Evolutionary conservation across 2,113 vertebrate species (phyloP), one percentile per base, ranked within the genome.

Genomic region (Amphiprion ocellaris): DNA sequence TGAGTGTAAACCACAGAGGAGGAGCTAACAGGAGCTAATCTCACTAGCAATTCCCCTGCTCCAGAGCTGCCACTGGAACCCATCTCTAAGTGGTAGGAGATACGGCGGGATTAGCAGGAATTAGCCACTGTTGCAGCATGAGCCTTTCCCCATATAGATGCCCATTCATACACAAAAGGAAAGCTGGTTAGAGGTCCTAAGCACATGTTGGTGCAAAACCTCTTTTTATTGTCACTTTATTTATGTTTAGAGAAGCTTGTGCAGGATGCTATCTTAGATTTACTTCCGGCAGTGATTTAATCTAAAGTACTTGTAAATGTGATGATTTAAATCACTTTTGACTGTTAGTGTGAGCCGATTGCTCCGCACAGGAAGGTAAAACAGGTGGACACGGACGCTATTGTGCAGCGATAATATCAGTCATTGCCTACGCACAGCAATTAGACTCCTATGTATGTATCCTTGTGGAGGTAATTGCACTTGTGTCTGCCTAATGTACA

Each of bases 111-210:
- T 95, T 96, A 95, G 44, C 63, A 50, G 92, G 94, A 94, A 93
- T 96, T 94, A 95, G 91, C 79, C 49, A 49, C 67, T 56, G 87
- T 72, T 90, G 89, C 90, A 67, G 83, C 83, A 74, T 94, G 88
- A 95, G 90, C 92, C 92, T 92, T 95, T 94, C 94, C 90, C 47
- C 86, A 90, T 94, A 94, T 95, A 94, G 93, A 90, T 21, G 23
- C 69, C 71, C 91, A 93, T 92, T 95, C 92, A 93, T 83, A 76
- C 69, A 69, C 77, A 79, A 50, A 26, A 83, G 83, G 79, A 94
- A 94, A 93, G 86, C 89, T 88, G 81, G 83, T 92, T 92, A 86
- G 68, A 44, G 50, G 52, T 46, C 59, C 68, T 78, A 14, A 69
- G 79, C 21, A 33, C 56, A 70, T 60, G 3, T 30, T 4, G 47